Percentiles rank a stretch among this genome's conserved stretches.
These are phyloP conservation scores for Danio aesculapii DNA, from an alignment of 2,797 vertebrate genomes.

Conservation along the genomic window DNA sequence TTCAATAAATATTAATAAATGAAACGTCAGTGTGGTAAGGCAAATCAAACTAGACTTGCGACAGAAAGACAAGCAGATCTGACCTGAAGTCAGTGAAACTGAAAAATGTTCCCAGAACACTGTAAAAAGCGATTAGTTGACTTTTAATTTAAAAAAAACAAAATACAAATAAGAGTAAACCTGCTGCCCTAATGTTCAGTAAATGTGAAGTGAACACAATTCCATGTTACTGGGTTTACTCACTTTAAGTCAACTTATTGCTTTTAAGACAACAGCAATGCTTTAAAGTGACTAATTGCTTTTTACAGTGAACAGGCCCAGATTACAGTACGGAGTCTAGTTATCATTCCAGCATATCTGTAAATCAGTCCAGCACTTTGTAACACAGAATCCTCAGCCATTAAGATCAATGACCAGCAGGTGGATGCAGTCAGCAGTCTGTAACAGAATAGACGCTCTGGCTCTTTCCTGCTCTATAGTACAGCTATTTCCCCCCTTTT, in stretches of 20 bases:
- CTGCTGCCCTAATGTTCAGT: no score
- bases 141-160: no score
- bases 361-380: slow-evolving; percentile 8
- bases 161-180: no score
- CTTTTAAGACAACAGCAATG: no score
- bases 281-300: no score
- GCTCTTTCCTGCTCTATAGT: slow-evolving; percentile 70
- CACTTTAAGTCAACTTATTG: no score
- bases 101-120: slow-evolving; percentile 13
- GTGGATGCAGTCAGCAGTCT: slow-evolving; percentile 25
- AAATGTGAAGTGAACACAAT: no score
- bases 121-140: no score
- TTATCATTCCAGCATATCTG: slow-evolving; percentile 42
- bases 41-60: neutral
- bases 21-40: neutral
- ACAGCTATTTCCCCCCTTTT: slow-evolving; percentile 47
- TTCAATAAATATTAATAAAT: slow-evolving; percentile 24
- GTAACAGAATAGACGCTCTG: slow-evolving; percentile 61
- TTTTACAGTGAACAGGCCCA: neutral
- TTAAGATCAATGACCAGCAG: slow-evolving; percentile 9
- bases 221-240: no score
- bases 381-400: slow-evolving; percentile 11
- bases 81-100: slow-evolving; percentile 9
- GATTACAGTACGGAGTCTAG: neutral
- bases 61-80: slow-evolving; percentile 10